A percentile compares a stretch with the other conserved stretches of the same genome.
Conservation (phyloP, 2,888 invertebrate genomes). For the Thera britannica region DNA sequence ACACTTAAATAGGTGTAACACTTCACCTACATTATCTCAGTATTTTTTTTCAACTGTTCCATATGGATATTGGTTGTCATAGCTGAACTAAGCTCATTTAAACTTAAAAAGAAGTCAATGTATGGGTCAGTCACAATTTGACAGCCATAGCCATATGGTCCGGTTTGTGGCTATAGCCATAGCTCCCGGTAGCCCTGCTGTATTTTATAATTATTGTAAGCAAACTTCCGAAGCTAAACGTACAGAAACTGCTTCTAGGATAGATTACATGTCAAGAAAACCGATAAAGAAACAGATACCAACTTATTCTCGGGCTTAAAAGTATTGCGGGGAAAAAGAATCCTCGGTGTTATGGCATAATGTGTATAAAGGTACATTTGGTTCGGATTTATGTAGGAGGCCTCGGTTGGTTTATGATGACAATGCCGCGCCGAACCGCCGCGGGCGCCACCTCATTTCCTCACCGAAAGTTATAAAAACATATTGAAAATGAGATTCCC, state of each 20-base stretch:
- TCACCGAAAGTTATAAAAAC: constrained; percentile 84
- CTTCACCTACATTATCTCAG: too few relatives aligned
- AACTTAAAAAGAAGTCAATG: too few relatives aligned
- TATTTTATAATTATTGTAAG: neutral
- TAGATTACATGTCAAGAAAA: constrained; percentile 35
- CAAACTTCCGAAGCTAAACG: neutral
- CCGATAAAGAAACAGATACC: constrained; percentile 58
- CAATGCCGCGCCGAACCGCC: constrained; percentile 74
- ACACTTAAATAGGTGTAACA: too few relatives aligned
- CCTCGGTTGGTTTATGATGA: constrained; percentile 82
- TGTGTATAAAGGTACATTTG: constrained; percentile 83
- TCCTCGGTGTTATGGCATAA: constrained; percentile 77
- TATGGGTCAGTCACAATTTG: too few relatives aligned
- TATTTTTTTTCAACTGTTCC: too few relatives aligned
- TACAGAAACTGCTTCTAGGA: constrained; percentile 15
- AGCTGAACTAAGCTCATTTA: too few relatives aligned
- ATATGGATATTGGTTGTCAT: too few relatives aligned
- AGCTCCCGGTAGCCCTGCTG: too few relatives aligned
- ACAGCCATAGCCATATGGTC: too few relatives aligned
- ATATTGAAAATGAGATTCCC: constrained; percentile 85
- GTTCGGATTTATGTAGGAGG: constrained; percentile 81
- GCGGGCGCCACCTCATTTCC: constrained; percentile 82
- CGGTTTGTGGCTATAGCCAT: too few relatives aligned
- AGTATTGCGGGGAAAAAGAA: constrained; percentile 67
- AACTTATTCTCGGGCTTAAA: constrained; percentile 71